Evolutionary conservation across 1,140 invertebrate species (phyloP), one percentile per base, ranked within the genome.

Genomic region (Schlechtendalia chinensis): DNA sequence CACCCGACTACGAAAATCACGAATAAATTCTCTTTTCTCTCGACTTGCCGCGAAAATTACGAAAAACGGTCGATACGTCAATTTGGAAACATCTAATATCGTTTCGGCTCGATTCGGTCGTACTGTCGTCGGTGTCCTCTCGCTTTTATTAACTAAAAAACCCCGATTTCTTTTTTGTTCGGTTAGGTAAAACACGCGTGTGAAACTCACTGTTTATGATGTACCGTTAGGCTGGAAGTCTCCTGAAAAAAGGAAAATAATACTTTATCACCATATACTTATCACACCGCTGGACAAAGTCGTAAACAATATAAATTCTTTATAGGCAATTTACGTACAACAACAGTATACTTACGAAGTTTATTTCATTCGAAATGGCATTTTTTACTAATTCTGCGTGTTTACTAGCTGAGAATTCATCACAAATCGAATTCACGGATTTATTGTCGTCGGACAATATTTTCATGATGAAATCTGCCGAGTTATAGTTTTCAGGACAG

Each of bases 401-500:
- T 80, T 93, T 90, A 81, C 91, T 94, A 0, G 91, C 91, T 3
- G 91, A 89, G 84, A 93, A 96, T 69, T 90, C 88, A 85, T 94
- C 92, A 84, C 93, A 94, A 67, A 95, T 88, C 83, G 88, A 89
- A 83, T 90, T 90, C 6, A 92, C 89, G 58, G 90, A 89, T 1
- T 91, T 93, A 0, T 94, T 93, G 59, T 91, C 91, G 19, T 81
- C 39, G 6, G 96, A 94, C 77, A 98, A 84, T 0, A 92, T 93
- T 80, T 92, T 90, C 77, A 98, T 94, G 83, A 95, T 92, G 86
- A 94, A 96, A 85, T 99, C 96, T 0, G 95, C 96, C 0, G 95
- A 95, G 85, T 97, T 98, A 85, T 93, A 97, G 80, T 93, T 94
- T 11, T 88, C 86, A 0, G 93, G 93, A 84, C 94, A 95, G 10